These are phyloP conservation scores for Okapia johnstoni DNA, from an alignment of 2,113 vertebrate species.

Conservation along the genomic window DNA sequence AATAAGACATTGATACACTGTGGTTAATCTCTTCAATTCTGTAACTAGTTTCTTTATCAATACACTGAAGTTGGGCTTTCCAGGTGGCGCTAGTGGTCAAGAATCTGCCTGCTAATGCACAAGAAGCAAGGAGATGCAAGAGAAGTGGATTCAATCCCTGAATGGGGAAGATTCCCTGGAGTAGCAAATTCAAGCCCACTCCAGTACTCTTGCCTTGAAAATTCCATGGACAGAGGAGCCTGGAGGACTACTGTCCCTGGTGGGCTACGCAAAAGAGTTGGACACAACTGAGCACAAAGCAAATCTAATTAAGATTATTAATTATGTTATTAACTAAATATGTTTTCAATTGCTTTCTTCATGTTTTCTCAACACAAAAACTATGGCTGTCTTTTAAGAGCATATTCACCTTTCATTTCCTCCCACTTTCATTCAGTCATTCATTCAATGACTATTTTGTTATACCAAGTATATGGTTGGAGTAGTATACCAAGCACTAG, in stretches of 20 bases:
- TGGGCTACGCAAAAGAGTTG: not conserved
- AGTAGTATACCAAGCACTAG: not conserved
- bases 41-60: not conserved
- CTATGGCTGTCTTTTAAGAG: not conserved
- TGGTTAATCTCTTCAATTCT: not conserved
- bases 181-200: not conserved
- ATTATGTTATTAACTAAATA: not conserved
- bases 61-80: not conserved
- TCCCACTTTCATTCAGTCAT: not conserved
- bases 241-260: not conserved
- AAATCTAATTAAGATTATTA: not conserved
- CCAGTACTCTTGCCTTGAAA: not conserved
- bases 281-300: not conserved
- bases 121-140: not conserved
- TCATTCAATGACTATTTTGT: not conserved
- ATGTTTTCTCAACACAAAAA: not conserved
- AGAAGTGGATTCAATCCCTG: not conserved
- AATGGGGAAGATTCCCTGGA: not conserved
- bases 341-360: not conserved
- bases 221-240: not conserved
- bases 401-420: not conserved
- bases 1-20: not conserved
- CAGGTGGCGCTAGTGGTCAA: not conserved
- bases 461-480: not conserved
- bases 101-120: not conserved